These are phyloP conservation scores for Pristionchus pacificus DNA, from an alignment of 1,140 invertebrate genomes.

Conservation along the genomic window DNA sequence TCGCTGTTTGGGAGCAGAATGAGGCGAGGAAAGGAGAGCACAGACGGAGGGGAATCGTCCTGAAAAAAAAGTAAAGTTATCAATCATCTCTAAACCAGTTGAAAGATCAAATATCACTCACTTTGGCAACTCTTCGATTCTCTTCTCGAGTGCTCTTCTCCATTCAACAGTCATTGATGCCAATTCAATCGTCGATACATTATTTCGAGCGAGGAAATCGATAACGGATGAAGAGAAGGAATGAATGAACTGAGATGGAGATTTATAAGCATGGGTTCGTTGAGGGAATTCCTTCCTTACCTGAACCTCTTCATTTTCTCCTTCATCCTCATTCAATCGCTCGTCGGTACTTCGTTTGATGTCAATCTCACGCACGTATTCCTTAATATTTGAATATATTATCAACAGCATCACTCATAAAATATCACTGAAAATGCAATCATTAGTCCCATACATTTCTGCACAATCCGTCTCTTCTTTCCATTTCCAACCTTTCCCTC, in stretches of 20 bases:
- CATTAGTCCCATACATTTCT: neutral
- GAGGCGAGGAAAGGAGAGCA: neutral
- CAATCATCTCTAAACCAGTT: neutral
- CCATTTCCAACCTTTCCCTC: neutral
- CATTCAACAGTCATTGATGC: neutral
- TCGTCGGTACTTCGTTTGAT: too few relatives aligned
- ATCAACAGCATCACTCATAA: too few relatives aligned
- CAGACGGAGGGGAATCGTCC: neutral
- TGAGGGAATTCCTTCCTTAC: neutral
- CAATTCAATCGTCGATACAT: neutral
- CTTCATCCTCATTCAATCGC: neutral
- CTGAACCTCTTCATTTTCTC: neutral
- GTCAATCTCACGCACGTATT: too few relatives aligned
- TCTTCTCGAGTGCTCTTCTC: neutral
- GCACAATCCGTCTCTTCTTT: neutral
- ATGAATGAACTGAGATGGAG: neutral
- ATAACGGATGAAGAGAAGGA: neutral
- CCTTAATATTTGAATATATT: too few relatives aligned
- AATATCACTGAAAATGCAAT: too few relatives aligned
- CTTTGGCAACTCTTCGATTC: neutral
- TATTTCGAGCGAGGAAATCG: neutral
- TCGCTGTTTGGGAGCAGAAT: neutral
- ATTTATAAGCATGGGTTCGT: too few relatives aligned
- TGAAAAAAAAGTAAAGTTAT: neutral
- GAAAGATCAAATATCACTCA: neutral